phyloP scores from a whole-genome alignment of 2,888 invertebrate species.

The Monoplex corrugatus region DNA sequence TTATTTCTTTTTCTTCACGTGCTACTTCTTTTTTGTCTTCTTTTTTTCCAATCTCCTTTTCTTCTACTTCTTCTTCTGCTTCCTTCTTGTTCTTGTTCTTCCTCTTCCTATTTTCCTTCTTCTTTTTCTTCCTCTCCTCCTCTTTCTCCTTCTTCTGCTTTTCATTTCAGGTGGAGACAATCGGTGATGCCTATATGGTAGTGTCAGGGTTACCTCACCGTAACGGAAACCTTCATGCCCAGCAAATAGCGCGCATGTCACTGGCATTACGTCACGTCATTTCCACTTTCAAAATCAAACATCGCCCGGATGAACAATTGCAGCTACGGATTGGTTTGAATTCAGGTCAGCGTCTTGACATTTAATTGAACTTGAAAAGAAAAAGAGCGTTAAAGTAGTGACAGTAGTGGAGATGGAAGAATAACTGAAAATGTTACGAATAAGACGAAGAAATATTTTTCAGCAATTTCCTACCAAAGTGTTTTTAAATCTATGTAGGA shows the following conservation, averaged over 20 bases:
- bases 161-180: conserved; percentile 69
- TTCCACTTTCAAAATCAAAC: conserved; percentile 64
- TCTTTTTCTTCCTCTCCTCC: too few species aligned
- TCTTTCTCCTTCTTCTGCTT: too few species aligned
- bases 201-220: conserved; percentile 73
- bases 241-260: conserved; percentile 68
- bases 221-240: conserved; percentile 68
- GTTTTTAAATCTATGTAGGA: too few species aligned
- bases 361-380: neutral
- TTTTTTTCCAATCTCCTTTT: too few species aligned
- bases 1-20: too few species aligned
- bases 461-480: too few species aligned
- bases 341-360: conserved; percentile 61
- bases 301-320: conserved; percentile 62
- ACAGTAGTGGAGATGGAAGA: neutral
- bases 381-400: neutral
- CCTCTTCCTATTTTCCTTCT: too few species aligned
- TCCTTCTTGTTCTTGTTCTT: too few species aligned
- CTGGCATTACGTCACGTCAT: conserved; percentile 63
- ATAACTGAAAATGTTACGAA: neutral
- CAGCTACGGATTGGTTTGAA: conserved; percentile 69
- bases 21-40: too few species aligned
- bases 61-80: too few species aligned
- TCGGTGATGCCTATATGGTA: conserved; percentile 76
- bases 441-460: too few species aligned